phyloP scores from a whole-genome alignment of 2,113 vertebrate species.

The Apteryx mantelli region DNA sequence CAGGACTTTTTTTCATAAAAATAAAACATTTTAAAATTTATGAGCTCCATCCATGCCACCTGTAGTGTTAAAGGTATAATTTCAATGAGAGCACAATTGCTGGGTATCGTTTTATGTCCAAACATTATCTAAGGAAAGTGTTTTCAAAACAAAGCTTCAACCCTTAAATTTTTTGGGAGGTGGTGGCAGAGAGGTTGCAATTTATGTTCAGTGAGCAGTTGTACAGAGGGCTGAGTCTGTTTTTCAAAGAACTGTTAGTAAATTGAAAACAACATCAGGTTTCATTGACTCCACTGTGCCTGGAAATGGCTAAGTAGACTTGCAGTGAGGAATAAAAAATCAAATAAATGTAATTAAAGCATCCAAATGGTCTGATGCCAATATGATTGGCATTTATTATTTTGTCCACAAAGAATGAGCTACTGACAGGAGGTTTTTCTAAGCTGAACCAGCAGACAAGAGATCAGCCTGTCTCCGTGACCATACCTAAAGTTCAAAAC shows the following conservation, averaged over 20 bases:
- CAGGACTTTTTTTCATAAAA: not conserved
- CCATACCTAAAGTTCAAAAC: not conserved
- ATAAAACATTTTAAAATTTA: not conserved
- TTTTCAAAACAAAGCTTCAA: not conserved
- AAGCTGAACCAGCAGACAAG: not conserved
- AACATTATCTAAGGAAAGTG: not conserved
- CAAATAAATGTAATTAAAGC: constrained; percentile 49
- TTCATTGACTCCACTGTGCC: constrained; percentile 14
- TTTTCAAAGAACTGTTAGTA: constrained; percentile 4
- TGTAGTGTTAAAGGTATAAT: not conserved
- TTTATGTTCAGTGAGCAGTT: constrained; percentile 5
- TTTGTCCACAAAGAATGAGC: not conserved
- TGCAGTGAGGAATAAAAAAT: constrained; percentile 26
- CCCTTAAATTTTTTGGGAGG: not conserved
- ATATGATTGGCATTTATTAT: constrained; percentile 22
- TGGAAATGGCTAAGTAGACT: constrained; percentile 1
- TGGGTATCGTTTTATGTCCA: not conserved
- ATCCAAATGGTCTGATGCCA: constrained; percentile 5
- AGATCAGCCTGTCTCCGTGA: not conserved
- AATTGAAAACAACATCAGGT: constrained; percentile 32
- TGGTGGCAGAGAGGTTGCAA: not conserved
- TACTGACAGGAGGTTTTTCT: not conserved
- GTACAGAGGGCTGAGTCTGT: not conserved
- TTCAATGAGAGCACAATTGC: not conserved
- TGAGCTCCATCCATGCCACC: not conserved